phyloP scores from a whole-genome alignment of 2,888 invertebrate species.

The Ornithoptera priamus region DNA sequence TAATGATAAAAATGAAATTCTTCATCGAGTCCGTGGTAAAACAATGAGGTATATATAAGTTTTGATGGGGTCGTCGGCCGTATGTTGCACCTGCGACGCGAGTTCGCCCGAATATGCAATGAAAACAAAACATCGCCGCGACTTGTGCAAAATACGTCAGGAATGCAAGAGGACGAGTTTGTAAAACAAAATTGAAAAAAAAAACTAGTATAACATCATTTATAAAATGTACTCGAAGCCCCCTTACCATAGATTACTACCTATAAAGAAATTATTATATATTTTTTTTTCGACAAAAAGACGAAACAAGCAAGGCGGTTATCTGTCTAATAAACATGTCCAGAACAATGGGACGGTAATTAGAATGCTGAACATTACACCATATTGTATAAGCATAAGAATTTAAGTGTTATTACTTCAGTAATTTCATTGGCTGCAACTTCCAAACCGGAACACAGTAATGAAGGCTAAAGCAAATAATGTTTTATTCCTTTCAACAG shows the following conservation, averaged over 20 bases:
- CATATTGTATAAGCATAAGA: no score
- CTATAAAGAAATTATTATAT: slow-evolving; percentile 2
- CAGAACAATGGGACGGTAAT: no score
- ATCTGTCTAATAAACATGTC: no score
- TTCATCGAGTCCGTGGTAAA: not conserved
- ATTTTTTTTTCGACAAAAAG: no score
- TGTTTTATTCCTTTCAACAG: no score
- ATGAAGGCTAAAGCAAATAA: no score
- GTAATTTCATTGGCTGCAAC: no score
- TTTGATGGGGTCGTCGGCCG: slow-evolving; percentile 66
- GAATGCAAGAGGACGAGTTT: slow-evolving; percentile 4
- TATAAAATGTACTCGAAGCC: slow-evolving; percentile 1
- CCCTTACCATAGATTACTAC: slow-evolving; percentile 20
- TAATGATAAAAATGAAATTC: not conserved
- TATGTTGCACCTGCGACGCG: slow-evolving; percentile 62
- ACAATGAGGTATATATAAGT: slow-evolving; percentile 18
- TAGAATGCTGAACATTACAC: no score
- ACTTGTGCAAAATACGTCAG: slow-evolving; percentile 46
- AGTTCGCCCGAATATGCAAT: slow-evolving; percentile 60
- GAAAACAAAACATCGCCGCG: slow-evolving; percentile 52
- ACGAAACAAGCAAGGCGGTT: no score
- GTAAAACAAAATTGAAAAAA: slow-evolving; percentile 8
- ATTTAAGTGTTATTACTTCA: no score
- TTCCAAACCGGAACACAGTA: no score
- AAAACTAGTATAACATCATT: not conserved